Evolutionary conservation across 2,113 vertebrate genomes (phyloP), one percentile per base, ranked within the genome.

Genomic region (Phocoena phocoena): DNA sequence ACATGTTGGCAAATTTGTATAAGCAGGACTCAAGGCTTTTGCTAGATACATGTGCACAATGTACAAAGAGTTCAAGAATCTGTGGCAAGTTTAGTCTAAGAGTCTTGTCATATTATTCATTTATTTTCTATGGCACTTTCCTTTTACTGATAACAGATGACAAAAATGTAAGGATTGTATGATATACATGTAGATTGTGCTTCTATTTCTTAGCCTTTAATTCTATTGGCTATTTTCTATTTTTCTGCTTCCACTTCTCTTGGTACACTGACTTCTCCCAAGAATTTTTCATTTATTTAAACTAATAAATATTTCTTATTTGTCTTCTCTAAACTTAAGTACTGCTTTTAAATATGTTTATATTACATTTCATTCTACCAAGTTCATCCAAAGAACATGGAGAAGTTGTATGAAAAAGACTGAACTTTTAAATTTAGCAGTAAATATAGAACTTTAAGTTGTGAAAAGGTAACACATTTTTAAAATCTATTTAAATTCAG

Each of bases 401-500:
- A 71, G 38, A 68, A 85, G 36, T 33, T 47, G 5, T 58, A 73
- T 55, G 47, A 84, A 71, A 44, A 96, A 90, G 9, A n/a, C 0
- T 93, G 47, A 33, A 53, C 38, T 1, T 91, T 82, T 71, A 60
- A 82, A 11, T 88, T 90, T 71, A 90, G 63, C 81, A 82, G 2
- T 92, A 96, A 95, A 87, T 90, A 28, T 5, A 71, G 23, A 3
- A 62, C 31, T 92, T 92, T 67, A 96, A 90, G 87, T 38, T 82
- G 17, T 68, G 13, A 68, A 84, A 95, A 58, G 8, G 3, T 53
- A 38, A 63, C 55, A 36, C 6, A 26, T 36, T 70, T 60, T 63
- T 23, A 2, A 74, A 88, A 71, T 26, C 50, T 76, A 20, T 33
- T 77, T 85, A 81, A 73, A 53, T 79, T 88, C 25, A 92, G 2